Evolutionary conservation across 2,888 invertebrate genomes (phyloP).

Genomic region (Zaprionus bogoriensis): DNA sequence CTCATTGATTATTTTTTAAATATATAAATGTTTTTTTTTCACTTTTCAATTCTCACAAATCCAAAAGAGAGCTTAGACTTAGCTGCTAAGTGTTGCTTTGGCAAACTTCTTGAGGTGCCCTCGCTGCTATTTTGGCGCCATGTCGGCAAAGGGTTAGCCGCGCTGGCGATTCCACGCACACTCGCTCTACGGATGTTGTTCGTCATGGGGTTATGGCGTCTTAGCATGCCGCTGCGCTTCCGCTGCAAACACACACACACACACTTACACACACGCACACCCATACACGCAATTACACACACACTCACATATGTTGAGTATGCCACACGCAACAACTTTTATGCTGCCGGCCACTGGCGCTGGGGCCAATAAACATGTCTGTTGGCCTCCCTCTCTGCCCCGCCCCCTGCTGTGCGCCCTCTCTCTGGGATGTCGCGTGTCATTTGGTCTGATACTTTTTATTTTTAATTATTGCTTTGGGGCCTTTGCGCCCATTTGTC

Average conservation of each 20-base stretch:
- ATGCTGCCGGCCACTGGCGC: constrained; percentile 26
- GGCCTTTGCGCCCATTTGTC: constrained; percentile 33
- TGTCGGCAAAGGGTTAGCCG: constrained; percentile 38
- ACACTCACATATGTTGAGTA: constrained; percentile 1
- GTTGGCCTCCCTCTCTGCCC: background rate
- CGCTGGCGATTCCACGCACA: constrained; percentile 43
- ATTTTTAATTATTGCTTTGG: constrained; percentile 61
- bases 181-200: constrained; percentile 39
- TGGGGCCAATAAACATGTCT: constrained; percentile 32
- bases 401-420: background rate
- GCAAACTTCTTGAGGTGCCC: background rate
- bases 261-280: constrained; percentile 10
- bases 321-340: constrained; percentile 22
- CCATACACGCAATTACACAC: background rate
- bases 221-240: constrained; percentile 68
- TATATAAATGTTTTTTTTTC: too few relatives aligned
- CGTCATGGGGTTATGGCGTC: constrained; percentile 65
- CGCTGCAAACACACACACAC: constrained; percentile 34
- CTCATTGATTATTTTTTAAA: too few relatives aligned
- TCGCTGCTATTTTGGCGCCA: constrained; percentile 45
- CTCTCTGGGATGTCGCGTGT: constrained; percentile 56
- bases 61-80: background rate
- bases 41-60: too few relatives aligned
- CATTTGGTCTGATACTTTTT: constrained; percentile 41
- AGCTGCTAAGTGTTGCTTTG: background rate